Evolutionary conservation across 2,797 vertebrate genomes (phyloP).

Genomic region (Anguilla pacifica): DNA sequence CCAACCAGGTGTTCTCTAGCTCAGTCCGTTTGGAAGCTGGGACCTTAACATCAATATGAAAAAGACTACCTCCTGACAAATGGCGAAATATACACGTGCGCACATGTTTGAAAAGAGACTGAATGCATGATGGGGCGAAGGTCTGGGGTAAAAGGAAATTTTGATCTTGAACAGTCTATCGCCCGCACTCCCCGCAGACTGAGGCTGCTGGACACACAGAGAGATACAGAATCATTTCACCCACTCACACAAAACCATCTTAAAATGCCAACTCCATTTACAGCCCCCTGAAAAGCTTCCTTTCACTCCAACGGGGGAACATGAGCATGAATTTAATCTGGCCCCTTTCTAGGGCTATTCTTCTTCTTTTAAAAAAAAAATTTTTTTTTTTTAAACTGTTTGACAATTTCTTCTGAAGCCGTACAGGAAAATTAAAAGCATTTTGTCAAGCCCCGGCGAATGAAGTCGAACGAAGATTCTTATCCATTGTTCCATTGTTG

Average conservation of each 20-base stretch:
- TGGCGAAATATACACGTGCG: too few relatives aligned
- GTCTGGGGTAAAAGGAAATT: background rate
- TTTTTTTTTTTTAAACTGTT: background rate
- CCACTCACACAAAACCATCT: background rate
- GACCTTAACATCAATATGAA: background rate
- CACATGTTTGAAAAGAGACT: background rate
- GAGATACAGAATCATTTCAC: background rate
- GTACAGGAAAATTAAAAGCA: background rate
- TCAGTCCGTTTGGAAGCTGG: too few relatives aligned
- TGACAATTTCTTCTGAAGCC: constrained; percentile 6
- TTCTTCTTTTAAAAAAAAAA: too few relatives aligned
- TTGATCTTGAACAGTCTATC: background rate
- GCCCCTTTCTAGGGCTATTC: background rate
- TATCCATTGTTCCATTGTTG: background rate
- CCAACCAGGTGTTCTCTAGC: background rate
- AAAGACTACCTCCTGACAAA: too few relatives aligned
- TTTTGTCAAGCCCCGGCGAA: background rate
- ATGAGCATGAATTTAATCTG: background rate
- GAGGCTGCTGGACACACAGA: background rate
- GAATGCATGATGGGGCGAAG: background rate
- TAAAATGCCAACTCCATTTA: constrained; percentile 13
- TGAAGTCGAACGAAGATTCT: background rate
- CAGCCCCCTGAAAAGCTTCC: background rate
- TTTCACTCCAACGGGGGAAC: background rate
- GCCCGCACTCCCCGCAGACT: background rate